Evolutionary conservation across 2,888 invertebrate species (phyloP), one percentile per base, ranked within the genome.

Genomic region (Muscina levida): DNA sequence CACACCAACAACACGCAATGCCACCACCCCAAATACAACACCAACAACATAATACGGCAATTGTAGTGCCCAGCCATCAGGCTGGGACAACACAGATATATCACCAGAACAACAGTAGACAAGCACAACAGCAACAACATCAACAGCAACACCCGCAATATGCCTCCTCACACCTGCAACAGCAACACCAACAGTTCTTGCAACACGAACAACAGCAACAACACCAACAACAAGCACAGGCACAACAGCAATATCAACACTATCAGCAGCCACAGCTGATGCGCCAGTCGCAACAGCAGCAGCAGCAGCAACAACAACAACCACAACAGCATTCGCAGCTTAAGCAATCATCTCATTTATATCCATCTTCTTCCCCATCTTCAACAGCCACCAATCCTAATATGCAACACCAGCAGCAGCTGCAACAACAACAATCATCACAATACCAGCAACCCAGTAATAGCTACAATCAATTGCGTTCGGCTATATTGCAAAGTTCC

Each of bases 11-110:
- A 84, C 86, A 86, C 87, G 91, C 88, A 76, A 88, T 90, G 84
- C 88, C 88, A 85, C 87, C 88, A 83, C 88, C 88, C 85, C 86
- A 87, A 79, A 87, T 88, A 85, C 88, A 88, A 85, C 89, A 90
- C 83, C 91, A 91, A 78, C 91, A 90, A 84, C 91, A 91, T 82
- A 91, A 91, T 72, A 84, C 90, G 85, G 87, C 88, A 82, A 87
- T 88, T 73, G 88, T 89, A 82, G 87, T 88, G 82, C 85, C 89
- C 72, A 89, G 87, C 85, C 88, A 85, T 86, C 89, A 88, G 84
- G 85, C 86, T 72, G 78, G 82, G 53, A 84, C 83, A 82, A 85
- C 86, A 74, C 84, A 85, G 82, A 74, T 78, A 56, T 83, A 85
- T 84, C 84, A 83, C 62, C 79, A 83, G 62, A 83, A 81, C 73